phyloP scores from a whole-genome alignment of 2,113 vertebrate genomes.

The Strix uralensis region DNA sequence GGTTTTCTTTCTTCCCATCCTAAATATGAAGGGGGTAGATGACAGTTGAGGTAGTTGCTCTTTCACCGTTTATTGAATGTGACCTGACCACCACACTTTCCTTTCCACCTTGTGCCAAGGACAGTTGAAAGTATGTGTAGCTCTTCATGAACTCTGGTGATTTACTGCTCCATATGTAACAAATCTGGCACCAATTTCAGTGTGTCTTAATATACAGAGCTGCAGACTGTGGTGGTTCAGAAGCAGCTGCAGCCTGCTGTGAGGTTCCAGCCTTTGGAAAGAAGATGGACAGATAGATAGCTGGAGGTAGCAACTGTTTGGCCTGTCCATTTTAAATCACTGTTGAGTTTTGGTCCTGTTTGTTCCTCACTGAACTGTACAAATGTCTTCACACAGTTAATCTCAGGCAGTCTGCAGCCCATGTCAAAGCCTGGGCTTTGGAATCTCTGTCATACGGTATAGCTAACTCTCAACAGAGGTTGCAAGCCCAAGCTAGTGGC shows the following conservation, averaged over 20 bases:
- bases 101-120: neutral
- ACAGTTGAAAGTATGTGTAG: neutral
- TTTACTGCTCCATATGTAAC: neutral
- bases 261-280: neutral
- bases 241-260: neutral
- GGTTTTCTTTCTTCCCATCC: neutral
- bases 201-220: neutral
- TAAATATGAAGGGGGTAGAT: neutral
- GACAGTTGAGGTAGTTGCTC: neutral
- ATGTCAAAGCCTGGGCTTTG: neutral
- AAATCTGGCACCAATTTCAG: neutral
- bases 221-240: neutral
- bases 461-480: neutral
- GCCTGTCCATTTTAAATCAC: neutral
- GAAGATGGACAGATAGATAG: neutral
- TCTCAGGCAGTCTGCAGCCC: neutral
- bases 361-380: neutral
- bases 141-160: neutral
- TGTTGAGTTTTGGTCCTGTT: neutral
- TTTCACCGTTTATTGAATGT: neutral
- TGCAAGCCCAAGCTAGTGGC: neutral
- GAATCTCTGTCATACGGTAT: neutral
- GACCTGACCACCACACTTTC: neutral
- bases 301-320: neutral
- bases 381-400: neutral